Evolutionary conservation across 1,140 invertebrate genomes (phyloP).

Genomic region (Venustaconcha ellipsiformis): DNA sequence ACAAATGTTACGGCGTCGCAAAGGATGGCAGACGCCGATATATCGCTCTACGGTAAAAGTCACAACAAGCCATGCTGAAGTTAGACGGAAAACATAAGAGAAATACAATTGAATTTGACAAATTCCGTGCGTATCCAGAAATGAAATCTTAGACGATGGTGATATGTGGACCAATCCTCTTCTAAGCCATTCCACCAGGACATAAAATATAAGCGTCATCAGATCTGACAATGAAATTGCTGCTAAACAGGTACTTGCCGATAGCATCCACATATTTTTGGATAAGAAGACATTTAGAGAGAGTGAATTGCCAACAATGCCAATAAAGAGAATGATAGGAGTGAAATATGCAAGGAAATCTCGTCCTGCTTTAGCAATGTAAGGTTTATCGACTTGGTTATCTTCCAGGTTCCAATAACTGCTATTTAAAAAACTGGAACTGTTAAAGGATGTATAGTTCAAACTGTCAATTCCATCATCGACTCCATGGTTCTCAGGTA

Average conservation of each 20-base stretch:
- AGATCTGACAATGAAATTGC: conserved; percentile 46
- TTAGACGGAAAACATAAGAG: conserved; percentile 50
- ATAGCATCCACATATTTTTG: conserved; percentile 50
- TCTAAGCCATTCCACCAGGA: conserved; percentile 48
- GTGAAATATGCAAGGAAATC: conserved; percentile 18
- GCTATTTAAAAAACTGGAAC: too few species aligned
- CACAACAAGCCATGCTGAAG: conserved; percentile 60
- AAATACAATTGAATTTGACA: conserved; percentile 54
- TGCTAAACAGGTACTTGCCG: conserved; percentile 51
- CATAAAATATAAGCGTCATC: conserved; percentile 41
- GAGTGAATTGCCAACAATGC: conserved; percentile 52
- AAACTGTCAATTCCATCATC: too few species aligned
- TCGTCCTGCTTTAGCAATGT: conserved; percentile 1
- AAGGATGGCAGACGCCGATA: conserved; percentile 49
- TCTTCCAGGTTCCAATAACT: neutral
- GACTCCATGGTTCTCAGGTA: too few species aligned
- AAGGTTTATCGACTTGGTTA: neutral
- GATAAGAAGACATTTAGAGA: conserved; percentile 57
- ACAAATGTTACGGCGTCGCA: conserved; percentile 27
- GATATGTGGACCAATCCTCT: conserved; percentile 30
- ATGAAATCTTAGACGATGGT: neutral
- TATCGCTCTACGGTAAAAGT: conserved; percentile 60
- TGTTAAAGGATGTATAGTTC: too few species aligned
- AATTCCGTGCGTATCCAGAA: conserved; percentile 44
- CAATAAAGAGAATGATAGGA: conserved; percentile 43